Evolutionary conservation across 2,797 vertebrate genomes (phyloP), one percentile per base, ranked within the genome.

Genomic region (Glyptemys insculpta): DNA sequence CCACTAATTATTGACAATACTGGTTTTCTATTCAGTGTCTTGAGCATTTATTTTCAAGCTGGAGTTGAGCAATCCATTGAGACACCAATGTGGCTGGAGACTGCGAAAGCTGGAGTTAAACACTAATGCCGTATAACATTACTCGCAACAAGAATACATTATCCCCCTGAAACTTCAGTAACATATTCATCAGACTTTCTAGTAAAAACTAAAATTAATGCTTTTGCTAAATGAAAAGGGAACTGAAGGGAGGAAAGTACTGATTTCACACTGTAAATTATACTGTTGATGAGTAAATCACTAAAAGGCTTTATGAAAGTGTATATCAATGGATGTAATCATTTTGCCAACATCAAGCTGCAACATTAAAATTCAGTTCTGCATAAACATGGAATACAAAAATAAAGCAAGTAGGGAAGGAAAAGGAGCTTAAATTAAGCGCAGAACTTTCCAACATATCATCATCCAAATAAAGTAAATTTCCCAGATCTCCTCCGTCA

Each of bases 51-150:
- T 95, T 87, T 80, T 86, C 68, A 89, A 96, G 87, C 47, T 80
- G 89, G 57, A 82, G 41, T 80, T 88, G 57, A 4, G 87, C 79
- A 94, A 91, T 90, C 89, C 88, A 88, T 91, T 95, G 82, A 93
- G 82, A 83, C 80, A 79, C 57, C 74, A 37, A 85, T 59, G 25
- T 86, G 41, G 76, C 83, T 93, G 65, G 87, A 94, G 80, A 84
- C 44, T 19, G 52, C 88, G 95, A 74, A 88, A 91, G 18, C 86
- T 76, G 93, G 91, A 94, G 94, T 94, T 85, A 86, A 96, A 80
- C 92, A 93, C 92, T 23, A 90, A 72, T 1, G 1, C 62, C 90
- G 84, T 90, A 93, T 94, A 93, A 88, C 79, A 87, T 94, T 84
- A 80, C 79, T 91, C n/a, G n/a, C 83, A 91, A n/a, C 25, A 59